These are phyloP conservation scores for Drosophila nikananu DNA, from an alignment of 1,140 invertebrate genomes.

Conservation along the genomic window DNA sequence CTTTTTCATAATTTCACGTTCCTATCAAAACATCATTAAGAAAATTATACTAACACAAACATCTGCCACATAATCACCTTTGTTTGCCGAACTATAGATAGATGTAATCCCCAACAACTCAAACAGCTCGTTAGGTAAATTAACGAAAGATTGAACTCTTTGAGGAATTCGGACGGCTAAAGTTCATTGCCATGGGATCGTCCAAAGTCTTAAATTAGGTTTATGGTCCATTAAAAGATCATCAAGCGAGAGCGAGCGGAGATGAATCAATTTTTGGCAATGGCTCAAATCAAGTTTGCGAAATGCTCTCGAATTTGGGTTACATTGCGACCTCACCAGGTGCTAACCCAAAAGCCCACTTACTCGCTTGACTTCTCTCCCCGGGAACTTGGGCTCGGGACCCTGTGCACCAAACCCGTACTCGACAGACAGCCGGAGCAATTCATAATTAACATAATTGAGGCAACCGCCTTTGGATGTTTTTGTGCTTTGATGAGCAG, in stretches of 20 bases:
- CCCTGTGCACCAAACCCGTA: constrained; percentile 10
- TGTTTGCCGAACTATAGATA: constrained; percentile 14
- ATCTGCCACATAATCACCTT: constrained; percentile 19
- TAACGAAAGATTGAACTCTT: constrained; percentile 22
- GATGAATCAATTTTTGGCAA: constrained; percentile 45
- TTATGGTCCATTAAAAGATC: constrained; percentile 45
- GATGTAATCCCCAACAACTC: constrained; percentile 16
- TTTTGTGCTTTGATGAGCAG: constrained; percentile 55
- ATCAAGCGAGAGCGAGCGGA: constrained; percentile 14
- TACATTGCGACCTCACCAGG: constrained; percentile 35
- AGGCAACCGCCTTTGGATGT: constrained; percentile 51
- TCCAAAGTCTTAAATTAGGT: constrained; percentile 34
- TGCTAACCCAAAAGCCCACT: constrained; percentile 48
- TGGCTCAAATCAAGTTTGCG: constrained; percentile 31
- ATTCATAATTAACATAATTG: constrained; percentile 57
- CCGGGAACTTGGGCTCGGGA: neutral
- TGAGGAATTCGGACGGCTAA: neutral
- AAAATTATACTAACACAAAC: constrained; percentile 4
- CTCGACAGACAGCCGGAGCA: constrained; percentile 33
- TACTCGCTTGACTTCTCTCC: constrained; percentile 31
- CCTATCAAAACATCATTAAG: constrained; percentile 33
- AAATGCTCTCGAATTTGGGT: constrained; percentile 31
- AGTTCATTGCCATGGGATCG: constrained; percentile 46
- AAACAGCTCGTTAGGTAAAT: constrained; percentile 31
- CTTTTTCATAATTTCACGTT: constrained; percentile 6